A percentile compares a stretch with the other conserved stretches of the same genome.
phyloP scores from a whole-genome alignment of 2,888 invertebrate species.

The Pharmacophagus antenor region DNA sequence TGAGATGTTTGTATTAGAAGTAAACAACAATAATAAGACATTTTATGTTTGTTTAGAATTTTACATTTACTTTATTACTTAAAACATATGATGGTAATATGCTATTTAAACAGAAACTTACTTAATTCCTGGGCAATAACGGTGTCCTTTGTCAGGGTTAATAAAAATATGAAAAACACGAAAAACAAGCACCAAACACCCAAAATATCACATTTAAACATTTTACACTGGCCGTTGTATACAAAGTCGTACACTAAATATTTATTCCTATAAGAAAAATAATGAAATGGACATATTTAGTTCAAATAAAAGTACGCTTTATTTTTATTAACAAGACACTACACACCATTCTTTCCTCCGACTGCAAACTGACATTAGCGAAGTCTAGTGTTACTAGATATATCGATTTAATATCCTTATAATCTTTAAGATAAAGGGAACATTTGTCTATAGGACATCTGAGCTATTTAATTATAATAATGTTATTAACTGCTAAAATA shows the following conservation, averaged over 20 bases:
- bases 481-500: too few species aligned
- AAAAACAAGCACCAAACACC: slow-evolving; percentile 56
- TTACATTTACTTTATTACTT: too few species aligned
- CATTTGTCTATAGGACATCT: background rate
- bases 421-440: too few species aligned
- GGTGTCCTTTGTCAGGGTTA: slow-evolving; percentile 65
- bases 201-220: slow-evolving; percentile 57
- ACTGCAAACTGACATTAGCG: slow-evolving; percentile 29
- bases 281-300: slow-evolving; percentile 37
- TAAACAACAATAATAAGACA: too few species aligned
- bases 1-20: too few species aligned
- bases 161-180: slow-evolving; percentile 62
- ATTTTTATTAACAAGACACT: slow-evolving; percentile 47
- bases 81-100: background rate
- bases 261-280: slow-evolving; percentile 27
- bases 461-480: too few species aligned
- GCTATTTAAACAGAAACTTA: slow-evolving; percentile 47
- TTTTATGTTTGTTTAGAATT: too few species aligned
- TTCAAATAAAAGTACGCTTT: slow-evolving; percentile 37
- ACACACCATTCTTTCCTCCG: slow-evolving; percentile 44
- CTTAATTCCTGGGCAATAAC: slow-evolving; percentile 60
- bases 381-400: slow-evolving; percentile 23
- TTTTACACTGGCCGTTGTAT: slow-evolving; percentile 49
- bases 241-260: slow-evolving; percentile 20
- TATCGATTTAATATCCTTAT: background rate